Percentiles rank a stretch among this genome's conserved stretches.
phyloP scores from a whole-genome alignment of 2,888 invertebrate genomes.

The Acleris emargana region DNA sequence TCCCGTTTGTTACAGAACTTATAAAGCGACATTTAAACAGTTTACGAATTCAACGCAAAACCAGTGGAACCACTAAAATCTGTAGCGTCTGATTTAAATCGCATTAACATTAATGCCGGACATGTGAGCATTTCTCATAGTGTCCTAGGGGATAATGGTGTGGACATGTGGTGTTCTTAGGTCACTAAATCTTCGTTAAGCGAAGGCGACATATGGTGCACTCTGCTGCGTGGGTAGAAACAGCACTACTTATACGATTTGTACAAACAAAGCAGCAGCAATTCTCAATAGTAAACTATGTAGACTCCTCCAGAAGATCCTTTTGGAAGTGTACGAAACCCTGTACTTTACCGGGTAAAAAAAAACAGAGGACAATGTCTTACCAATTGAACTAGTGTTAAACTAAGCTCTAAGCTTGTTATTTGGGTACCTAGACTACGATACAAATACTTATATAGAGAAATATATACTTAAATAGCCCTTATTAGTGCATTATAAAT shows the following conservation, averaged over 20 bases:
- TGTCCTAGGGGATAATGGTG: conserved; percentile 37
- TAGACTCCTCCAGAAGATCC: background rate
- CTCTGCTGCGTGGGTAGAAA: conserved; percentile 41
- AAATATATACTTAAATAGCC: no score
- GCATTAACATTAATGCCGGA: conserved; percentile 3
- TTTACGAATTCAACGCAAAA: background rate
- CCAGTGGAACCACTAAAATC: background rate
- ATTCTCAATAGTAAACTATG: background rate
- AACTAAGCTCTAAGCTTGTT: no score
- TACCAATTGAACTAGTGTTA: no score
- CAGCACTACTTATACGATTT: conserved; percentile 6
- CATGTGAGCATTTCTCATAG: conserved; percentile 20
- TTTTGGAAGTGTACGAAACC: background rate
- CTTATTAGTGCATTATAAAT: no score
- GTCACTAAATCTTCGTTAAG: conserved; percentile 72
- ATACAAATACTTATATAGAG: no score
- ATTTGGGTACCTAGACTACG: no score
- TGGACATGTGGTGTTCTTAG: conserved; percentile 48
- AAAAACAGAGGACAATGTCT: no score
- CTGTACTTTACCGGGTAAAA: no score
- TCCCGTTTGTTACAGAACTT: no score
- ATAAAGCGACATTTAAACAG: background rate
- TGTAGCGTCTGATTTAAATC: background rate
- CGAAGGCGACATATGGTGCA: conserved; percentile 55
- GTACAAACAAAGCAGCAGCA: background rate